Evolutionary conservation across 1,140 invertebrate species (phyloP), one percentile per base, ranked within the genome.

Genomic region (Heliothis subflexa): DNA sequence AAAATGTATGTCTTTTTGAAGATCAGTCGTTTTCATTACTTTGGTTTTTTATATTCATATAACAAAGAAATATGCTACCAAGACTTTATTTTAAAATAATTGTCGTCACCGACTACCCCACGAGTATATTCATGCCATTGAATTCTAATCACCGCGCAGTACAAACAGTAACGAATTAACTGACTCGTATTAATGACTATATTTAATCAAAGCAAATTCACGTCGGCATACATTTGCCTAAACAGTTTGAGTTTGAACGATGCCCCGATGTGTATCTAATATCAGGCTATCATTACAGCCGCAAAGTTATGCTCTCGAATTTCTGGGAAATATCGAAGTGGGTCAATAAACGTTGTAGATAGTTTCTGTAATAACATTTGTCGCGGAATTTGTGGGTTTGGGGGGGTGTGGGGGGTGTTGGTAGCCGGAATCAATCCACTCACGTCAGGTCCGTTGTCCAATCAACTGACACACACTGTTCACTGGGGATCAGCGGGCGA

Each of bases 391-490:
- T 83, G 82, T 80, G 80, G 81, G 55, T 1, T 28, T 5, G 2
- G 54, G 16, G 55, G 11, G 61, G 54, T 0, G 52, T 40, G 64
- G 57, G 71, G 49, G 70, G 62, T 33, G 70, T 61, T 77, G 71
- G 78, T 78, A 80, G 73, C 83, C 66, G 85, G 88, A 90, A 92
- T 93, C 91, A 94, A 93, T 92, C 91, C 89, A 90, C 89, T 92
- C 88, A 82, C 87, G 88, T 88, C 88, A 89, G 82, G 82, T 81
- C 88, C 90, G 89, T 87, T 93, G 90, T 92, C 91, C 90, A 93
- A 93, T 93, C 91, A 93, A 89, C 88, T 89, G 91, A 89, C 90
- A 89, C 85, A 80, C 88, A 87, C 86, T 86, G 89, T 91, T 89
- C 89, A 83, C 87, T 89, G 77, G 90, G 91, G 90, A 93, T 92